phyloP scores from a whole-genome alignment of 2,888 invertebrate genomes.

The Sycophila texana region DNA sequence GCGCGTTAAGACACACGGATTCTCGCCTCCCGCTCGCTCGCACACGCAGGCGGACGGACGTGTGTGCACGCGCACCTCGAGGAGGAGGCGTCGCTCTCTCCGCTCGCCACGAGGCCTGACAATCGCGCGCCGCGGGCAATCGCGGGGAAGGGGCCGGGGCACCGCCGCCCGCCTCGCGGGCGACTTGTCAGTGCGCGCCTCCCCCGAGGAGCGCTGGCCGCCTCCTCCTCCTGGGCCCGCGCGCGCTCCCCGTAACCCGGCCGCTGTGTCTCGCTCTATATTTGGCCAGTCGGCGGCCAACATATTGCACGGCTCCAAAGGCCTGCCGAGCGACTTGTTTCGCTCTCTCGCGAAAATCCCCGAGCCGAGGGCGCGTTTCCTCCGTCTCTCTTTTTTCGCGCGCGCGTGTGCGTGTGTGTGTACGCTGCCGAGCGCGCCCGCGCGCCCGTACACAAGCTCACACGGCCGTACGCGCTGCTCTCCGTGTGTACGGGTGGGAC shows the following conservation, averaged over 20 bases:
- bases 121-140: slow-evolving; percentile 1
- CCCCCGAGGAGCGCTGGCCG: not conserved
- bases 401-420: not conserved
- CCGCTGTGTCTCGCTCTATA: slow-evolving; percentile 73
- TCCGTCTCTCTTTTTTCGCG: slow-evolving; percentile 28
- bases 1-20: too few species aligned
- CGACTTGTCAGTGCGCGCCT: slow-evolving; percentile 11
- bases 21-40: not conserved
- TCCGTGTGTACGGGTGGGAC: not conserved
- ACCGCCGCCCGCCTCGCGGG: not conserved
- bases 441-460: not conserved
- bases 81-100: slow-evolving; percentile 33
- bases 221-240: not conserved
- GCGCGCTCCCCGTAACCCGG: slow-evolving; percentile 62
- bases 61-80: not conserved
- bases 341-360: slow-evolving; percentile 46
- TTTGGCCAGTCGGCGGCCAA: slow-evolving; percentile 74
- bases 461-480: not conserved
- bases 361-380: slow-evolving; percentile 49
- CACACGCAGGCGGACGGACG: not conserved
- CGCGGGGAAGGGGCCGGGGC: not conserved
- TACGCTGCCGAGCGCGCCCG: not conserved
- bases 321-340: slow-evolving; percentile 3
- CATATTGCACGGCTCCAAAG: slow-evolving; percentile 71
- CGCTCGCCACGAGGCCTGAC: slow-evolving; percentile 46